These are phyloP conservation scores for Pimpla rufipes DNA, from an alignment of 2,888 invertebrate genomes.

Conservation along the genomic window DNA sequence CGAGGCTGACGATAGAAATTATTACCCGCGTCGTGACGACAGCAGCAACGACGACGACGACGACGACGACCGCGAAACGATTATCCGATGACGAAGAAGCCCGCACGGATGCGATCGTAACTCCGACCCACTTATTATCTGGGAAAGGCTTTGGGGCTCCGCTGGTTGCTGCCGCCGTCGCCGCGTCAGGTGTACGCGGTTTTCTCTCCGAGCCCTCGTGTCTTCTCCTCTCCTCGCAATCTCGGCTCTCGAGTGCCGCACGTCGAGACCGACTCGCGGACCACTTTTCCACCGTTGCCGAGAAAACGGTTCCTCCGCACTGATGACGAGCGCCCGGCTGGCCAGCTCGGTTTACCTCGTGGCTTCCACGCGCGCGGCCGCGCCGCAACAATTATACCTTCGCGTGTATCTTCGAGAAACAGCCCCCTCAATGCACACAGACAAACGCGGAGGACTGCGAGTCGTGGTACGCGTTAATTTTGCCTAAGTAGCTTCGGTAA, in stretches of 20 bases:
- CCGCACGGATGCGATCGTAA: slow-evolving; percentile 28
- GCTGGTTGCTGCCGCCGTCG: slow-evolving; percentile 41
- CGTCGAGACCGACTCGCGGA: neutral
- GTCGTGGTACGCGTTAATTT: slow-evolving; percentile 4
- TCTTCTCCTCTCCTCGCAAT: slow-evolving; percentile 2
- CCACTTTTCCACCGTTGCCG: slow-evolving; percentile 29
- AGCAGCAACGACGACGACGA: slow-evolving; percentile 1
- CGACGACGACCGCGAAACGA: neutral
- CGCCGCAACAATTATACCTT: neutral
- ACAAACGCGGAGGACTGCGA: neutral
- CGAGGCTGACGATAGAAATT: slow-evolving; percentile 20
- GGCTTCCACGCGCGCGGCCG: slow-evolving; percentile 10
- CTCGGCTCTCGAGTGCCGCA: neutral
- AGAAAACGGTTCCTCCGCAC: slow-evolving; percentile 4
- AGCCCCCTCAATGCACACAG: neutral
- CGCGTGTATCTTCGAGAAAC: neutral
- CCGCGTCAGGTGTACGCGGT: neutral
- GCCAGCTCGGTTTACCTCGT: neutral
- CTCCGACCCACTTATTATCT: slow-evolving; percentile 48
- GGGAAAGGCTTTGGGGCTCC: slow-evolving; percentile 38
- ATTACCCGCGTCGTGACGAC: neutral
- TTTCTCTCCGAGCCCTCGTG: slow-evolving; percentile 10
- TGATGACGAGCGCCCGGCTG: neutral
- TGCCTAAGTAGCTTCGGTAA: neutral
- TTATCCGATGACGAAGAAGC: neutral